Percentiles rank a stretch among this genome's conserved stretches.
These are phyloP conservation scores for Pristionchus entomophagus DNA, from an alignment of 2,888 invertebrate species.

Conservation along the genomic window DNA sequence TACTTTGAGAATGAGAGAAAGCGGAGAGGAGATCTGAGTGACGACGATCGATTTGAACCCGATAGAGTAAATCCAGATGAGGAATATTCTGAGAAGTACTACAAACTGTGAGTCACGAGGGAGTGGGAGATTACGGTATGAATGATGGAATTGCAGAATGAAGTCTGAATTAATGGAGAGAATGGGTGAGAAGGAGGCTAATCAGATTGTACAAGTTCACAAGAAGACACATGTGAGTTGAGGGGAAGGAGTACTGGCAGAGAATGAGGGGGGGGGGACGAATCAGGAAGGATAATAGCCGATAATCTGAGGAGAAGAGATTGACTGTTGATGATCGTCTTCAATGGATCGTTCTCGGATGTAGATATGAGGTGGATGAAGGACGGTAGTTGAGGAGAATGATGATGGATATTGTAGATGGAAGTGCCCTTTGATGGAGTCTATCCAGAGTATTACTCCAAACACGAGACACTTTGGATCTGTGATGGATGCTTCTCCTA, in stretches of 20 bases:
- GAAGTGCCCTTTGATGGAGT: background rate
- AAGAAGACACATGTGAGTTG: background rate
- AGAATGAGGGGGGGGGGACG: background rate
- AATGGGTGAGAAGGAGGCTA: background rate
- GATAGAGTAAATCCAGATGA: background rate
- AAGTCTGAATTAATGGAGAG: background rate
- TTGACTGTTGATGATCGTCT: background rate
- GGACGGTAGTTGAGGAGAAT: too few relatives aligned
- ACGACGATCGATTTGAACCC: background rate
- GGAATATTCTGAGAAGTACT: slow-evolving; percentile 4
- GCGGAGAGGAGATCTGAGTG: background rate
- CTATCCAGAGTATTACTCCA: background rate
- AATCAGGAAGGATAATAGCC: background rate
- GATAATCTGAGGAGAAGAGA: background rate
- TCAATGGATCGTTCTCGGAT: background rate
- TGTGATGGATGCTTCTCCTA: slow-evolving; percentile 9
- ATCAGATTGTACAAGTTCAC: background rate
- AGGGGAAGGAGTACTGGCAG: too few relatives aligned
- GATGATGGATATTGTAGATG: background rate
- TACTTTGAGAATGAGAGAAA: background rate
- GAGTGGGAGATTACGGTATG: too few relatives aligned
- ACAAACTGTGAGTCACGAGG: background rate
- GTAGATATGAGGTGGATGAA: background rate
- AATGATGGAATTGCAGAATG: background rate
- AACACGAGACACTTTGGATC: background rate